Base-by-base conservation (phyloP, 2,113 vertebrate genomes). In the Aix galericulata region DNA sequence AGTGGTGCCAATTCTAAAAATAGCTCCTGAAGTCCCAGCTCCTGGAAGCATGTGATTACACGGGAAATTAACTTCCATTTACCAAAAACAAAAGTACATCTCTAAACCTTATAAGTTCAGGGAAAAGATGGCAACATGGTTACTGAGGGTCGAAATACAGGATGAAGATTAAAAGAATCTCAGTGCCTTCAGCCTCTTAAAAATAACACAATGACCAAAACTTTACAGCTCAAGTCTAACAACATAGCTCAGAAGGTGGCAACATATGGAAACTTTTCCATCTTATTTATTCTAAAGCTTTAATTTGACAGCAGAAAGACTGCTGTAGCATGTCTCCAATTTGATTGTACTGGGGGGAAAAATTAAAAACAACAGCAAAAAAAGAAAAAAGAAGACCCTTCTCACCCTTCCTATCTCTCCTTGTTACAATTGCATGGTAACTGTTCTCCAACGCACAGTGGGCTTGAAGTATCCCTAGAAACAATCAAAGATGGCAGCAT, bases 1-100 rank as follows among this genome's bases (percentile, higher is more conserved):
- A 53, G 8, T 50, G 34, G 55, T 91, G 42, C 62, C 73, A 72
- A 52, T 71, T 94, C 85, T 78, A 89, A 75, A 91, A 96, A 95
- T 86, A 86, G 7, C 32, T 88, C 32, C 16, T 75, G 8, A 66
- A 90, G 38, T 78, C 56, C 75, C 76, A 68, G 77, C 62, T 92
- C 44, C 69, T 86, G 88, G 86, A 95, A 94, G n/a, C 0, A 7
- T 77, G 78, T 74, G 89, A 74, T 91, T 91, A 88, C 16, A 2
- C 36, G 64, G 80, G 56, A 91, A 88, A 87, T 95, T 50, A 59
- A 2, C n/a, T 77, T 82, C 36, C 25, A 67, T 86, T 82, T 78
- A 78, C 29, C 3, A 81, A 71, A 74, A 52, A 58, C 85, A 38
- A 26, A 52, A 59, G 11, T 10, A 36, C 2, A 34, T 40, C 16